Evolutionary conservation across 1,140 invertebrate species (phyloP), one percentile per base, ranked within the genome.

Genomic region (Vanessa atalanta): DNA sequence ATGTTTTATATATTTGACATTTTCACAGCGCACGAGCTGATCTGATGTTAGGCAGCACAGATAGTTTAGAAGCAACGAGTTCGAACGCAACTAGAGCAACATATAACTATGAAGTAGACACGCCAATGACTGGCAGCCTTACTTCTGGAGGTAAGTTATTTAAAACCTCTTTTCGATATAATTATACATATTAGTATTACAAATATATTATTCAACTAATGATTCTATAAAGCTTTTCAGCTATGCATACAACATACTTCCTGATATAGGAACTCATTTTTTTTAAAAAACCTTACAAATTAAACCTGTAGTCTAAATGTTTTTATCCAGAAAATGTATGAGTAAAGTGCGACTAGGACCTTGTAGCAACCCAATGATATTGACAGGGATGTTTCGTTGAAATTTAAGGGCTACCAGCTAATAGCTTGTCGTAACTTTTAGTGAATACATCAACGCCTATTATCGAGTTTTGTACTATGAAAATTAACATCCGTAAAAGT

Each of bases 51-150:
- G 95, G 95, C n/a, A 96, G 95, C 80, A 95, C 94, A 3, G 95
- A 95, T 74, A 96, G 95, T 68, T 78, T 95, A 20, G 95, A 95
- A 76, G 95, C 95, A 12, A 95, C 95, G 0, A 96, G 95, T 80
- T 97, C 96, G 2, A 96, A 96, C 15, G 96, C 96, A 0, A 97
- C 96, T 0, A 95, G 96, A 82, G 96, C 96, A 16, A 97, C 96
- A n/a, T 97, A 96, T 83, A 96, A 96, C 80, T 96, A 96, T 82
- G 96, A 97, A 88, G 96, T 95, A 0, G 96, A 97, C 82, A 97
- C 96, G 0, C 94, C 96, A 20, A 96, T 96, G 95, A 97, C 96
- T 6, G 96, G 96, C 16, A 97, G 96, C 88, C 94, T 97, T 53
- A 96, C 96, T 43, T 97, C 96, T 89, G 95, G 95, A 81, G 93